A percentile compares a stretch with the other conserved stretches of the same genome.
phyloP scores from a whole-genome alignment of 2,888 invertebrate species.

The Hypsopygia costalis region DNA sequence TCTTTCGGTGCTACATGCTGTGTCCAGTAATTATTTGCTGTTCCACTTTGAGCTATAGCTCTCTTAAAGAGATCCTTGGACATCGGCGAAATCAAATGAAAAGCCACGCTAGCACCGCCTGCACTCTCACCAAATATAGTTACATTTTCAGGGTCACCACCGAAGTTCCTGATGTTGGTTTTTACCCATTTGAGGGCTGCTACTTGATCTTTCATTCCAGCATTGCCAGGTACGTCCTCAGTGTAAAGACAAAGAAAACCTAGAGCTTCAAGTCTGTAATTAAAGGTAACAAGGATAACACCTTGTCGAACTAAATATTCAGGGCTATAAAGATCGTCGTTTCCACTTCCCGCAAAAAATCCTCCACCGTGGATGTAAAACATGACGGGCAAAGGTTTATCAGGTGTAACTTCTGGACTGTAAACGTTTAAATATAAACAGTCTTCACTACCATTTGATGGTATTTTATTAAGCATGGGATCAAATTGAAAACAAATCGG shows the following conservation, averaged over 20 bases:
- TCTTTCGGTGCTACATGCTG: constrained; percentile 68
- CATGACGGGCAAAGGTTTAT: constrained; percentile 48
- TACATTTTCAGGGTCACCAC: constrained; percentile 59
- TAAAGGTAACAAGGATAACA: constrained; percentile 58
- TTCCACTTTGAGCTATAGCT: constrained; percentile 86
- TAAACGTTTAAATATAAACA: constrained; percentile 66
- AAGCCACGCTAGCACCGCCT: constrained; percentile 47
- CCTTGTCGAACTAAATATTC: constrained; percentile 53
- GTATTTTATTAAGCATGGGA: constrained; percentile 15
- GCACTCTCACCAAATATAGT: constrained; percentile 71
- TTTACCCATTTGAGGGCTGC: constrained; percentile 60
- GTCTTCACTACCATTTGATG: constrained; percentile 43
- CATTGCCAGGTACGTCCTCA: constrained; percentile 63
- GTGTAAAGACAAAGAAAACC: constrained; percentile 62
- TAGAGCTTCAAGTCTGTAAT: constrained; percentile 57
- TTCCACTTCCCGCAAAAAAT: constrained; percentile 45
- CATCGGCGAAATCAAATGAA: constrained; percentile 64
- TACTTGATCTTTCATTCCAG: constrained; percentile 71
- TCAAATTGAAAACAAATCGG: constrained; percentile 42
- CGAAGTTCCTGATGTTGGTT: constrained; percentile 54
- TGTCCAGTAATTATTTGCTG: constrained; percentile 77
- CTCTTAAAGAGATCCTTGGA: constrained; percentile 57
- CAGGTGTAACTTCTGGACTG: constrained; percentile 41
- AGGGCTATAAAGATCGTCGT: constrained; percentile 52
- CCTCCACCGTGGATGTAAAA: constrained; percentile 62